A percentile compares a stretch with the other conserved stretches of the same genome.
phyloP scores from a whole-genome alignment of 2,113 vertebrate genomes.

The Psephotus haematonotus region DNA sequence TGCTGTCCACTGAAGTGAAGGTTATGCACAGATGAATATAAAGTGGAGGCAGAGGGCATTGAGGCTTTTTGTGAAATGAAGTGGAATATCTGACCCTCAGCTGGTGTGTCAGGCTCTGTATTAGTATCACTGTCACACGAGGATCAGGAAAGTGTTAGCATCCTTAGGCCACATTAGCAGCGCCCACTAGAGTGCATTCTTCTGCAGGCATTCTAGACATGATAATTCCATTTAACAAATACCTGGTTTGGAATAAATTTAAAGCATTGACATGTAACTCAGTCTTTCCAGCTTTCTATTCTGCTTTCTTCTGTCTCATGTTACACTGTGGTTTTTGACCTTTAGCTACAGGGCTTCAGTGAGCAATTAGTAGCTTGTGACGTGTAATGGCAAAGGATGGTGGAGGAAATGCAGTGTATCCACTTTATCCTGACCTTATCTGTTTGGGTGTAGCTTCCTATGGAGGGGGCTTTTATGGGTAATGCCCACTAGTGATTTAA shows the following conservation, averaged over 20 bases:
- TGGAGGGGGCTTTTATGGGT: background rate
- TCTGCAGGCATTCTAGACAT: background rate
- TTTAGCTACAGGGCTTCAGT: background rate
- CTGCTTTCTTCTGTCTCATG: background rate
- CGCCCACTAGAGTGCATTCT: background rate
- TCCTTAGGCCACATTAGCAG: background rate
- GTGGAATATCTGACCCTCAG: background rate
- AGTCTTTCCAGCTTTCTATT: background rate
- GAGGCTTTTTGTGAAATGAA: background rate
- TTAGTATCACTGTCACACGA: background rate
- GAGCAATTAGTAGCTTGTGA: background rate
- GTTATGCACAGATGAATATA: background rate
- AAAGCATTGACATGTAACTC: background rate
- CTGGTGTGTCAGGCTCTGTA: background rate
- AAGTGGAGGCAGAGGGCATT: background rate
- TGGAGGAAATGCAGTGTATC: background rate
- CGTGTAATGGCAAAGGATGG: background rate
- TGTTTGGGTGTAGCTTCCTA: background rate
- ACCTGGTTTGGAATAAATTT: background rate
- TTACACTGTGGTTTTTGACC: background rate
- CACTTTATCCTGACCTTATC: background rate
- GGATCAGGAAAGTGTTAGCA: rapidly evolving
- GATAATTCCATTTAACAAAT: background rate
- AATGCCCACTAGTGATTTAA: background rate
- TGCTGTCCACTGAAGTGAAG: background rate